Evolutionary conservation across 1,140 invertebrate species (phyloP).

Genomic region (Triops longicaudatus): DNA sequence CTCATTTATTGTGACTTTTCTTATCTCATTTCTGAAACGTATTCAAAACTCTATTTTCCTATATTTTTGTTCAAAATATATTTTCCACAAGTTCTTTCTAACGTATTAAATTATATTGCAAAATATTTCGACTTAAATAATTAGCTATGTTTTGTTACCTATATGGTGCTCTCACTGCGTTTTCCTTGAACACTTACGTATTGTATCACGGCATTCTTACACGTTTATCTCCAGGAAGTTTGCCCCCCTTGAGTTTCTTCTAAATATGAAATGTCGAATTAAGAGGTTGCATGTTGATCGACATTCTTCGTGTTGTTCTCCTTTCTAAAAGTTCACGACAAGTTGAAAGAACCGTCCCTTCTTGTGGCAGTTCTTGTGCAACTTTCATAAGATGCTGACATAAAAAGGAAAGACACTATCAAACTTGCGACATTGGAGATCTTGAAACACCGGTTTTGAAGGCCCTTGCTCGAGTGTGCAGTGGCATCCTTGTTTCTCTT

Average conservation of each 20-base stretch:
- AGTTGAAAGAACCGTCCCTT: not conserved
- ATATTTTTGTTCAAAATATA: no score
- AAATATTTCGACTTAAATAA: no score
- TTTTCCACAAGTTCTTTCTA: no score
- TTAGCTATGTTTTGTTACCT: no score
- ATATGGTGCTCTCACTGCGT: no score
- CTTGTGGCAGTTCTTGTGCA: not conserved
- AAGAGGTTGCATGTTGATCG: not conserved
- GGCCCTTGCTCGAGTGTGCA: not conserved
- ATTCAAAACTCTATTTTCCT: no score
- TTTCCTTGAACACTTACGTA: no score
- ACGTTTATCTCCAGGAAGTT: not conserved
- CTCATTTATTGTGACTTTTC: no score
- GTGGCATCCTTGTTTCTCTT: not conserved
- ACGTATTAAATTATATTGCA: no score
- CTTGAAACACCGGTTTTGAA: not conserved
- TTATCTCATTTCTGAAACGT: no score
- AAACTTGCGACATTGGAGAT: not conserved
- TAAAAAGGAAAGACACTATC: not conserved
- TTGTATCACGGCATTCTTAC: no score
- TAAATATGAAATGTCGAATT: conserved; percentile 1
- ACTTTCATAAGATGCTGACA: not conserved
- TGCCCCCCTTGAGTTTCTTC: not conserved
- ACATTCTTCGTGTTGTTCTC: not conserved
- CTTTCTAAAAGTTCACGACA: not conserved